Evolutionary conservation across 2,113 vertebrate genomes (phyloP), one percentile per base, ranked within the genome.

Genomic region (Carollia perspicillata): DNA sequence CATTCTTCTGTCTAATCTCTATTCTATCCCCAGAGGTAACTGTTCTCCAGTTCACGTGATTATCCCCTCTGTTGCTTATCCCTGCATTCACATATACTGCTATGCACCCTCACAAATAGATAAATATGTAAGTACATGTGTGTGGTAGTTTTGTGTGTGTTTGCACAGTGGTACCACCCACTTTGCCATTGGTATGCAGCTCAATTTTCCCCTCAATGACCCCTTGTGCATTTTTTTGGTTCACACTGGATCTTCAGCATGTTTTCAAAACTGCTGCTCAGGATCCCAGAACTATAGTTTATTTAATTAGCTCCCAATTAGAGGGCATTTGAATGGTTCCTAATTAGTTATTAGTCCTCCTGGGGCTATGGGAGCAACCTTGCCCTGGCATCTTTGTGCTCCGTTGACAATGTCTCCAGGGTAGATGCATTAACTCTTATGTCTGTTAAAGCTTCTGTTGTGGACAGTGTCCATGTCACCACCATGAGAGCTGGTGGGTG

Each of bases 121-220:
- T 3, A 0, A 18, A n/a, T 17, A 4, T 30, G 0, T 3, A 0
- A 0, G 0, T 14, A 2, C 0, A 3, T 7, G 37, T 3, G 2
- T 5, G 10, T 2, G 26, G 18, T 0, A 23, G 47, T 11, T 68
- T 5, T 11, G 10, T 1, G 1, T 9, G 2, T 78, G 60, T 69
- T 69, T 33, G 33, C 14, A 33, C 18, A 3, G 8, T 6, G 40
- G 9, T 0, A 0, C 16, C 20, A 20, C 30, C 2, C 18, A 11
- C 33, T 8, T 1, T 23, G 13, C 20, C 3, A n/a, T 12, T 5
- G 4, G 5, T 18, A 22, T n/a, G 26, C 8, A 13, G 2, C 65
- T 55, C 14, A 1, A 0, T 13, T 13, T 28, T 63, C 8, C 33
- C 44, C 37, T 12, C 44, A 1, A 35, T 0, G 9, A 9, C 1